These are phyloP conservation scores for Synergus itoensis DNA, from an alignment of 2,888 invertebrate species.

Conservation along the genomic window DNA sequence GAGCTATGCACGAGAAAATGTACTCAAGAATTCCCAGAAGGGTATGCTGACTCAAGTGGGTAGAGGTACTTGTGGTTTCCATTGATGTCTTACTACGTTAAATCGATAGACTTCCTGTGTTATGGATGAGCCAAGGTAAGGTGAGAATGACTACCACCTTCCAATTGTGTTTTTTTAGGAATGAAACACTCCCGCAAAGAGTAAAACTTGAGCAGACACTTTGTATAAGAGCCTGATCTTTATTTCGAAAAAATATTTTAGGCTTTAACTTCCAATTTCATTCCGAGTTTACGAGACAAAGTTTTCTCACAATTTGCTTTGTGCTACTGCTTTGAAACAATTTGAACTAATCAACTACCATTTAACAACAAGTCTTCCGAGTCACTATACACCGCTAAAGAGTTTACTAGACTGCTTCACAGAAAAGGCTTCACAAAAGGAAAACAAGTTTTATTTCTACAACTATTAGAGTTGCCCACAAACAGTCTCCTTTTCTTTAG, in stretches of 20 bases:
- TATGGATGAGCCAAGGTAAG: conserved; percentile 8
- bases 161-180: conserved; percentile 2
- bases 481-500: not conserved
- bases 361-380: not conserved
- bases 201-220: not conserved
- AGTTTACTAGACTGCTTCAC: conserved; percentile 3
- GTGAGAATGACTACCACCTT: not conserved
- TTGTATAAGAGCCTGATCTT: no score
- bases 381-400: not conserved
- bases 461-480: not conserved
- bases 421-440: not conserved
- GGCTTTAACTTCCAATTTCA: not conserved
- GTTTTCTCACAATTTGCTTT: not conserved
- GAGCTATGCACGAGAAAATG: not conserved
- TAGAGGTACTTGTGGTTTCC: conserved; percentile 5
- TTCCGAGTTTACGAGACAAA: not conserved
- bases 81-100: not conserved
- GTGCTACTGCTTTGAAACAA: not conserved
- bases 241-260: no score
- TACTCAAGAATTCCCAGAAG: conserved; percentile 23
- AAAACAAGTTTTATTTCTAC: not conserved
- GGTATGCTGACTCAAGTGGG: not conserved
- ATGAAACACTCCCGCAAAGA: not conserved
- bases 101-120: conserved; percentile 13
- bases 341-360: no score